Evolutionary conservation across 2,888 invertebrate species (phyloP).

Genomic region (Amitus sp.): DNA sequence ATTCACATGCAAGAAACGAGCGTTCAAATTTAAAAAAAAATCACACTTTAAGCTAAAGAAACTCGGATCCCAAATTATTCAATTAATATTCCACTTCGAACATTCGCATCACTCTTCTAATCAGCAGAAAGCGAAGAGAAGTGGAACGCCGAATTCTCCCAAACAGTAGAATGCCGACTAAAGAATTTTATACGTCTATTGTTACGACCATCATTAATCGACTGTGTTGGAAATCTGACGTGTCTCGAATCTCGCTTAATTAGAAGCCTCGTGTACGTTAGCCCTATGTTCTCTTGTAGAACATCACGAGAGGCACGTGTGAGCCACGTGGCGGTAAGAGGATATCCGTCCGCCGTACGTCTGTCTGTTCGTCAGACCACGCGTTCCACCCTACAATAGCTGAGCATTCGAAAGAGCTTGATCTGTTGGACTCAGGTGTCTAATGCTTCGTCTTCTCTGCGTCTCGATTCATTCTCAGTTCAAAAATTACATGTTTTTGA

Average conservation of each 20-base stretch:
- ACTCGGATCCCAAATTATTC: too few relatives aligned
- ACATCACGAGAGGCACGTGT: slow-evolving; percentile 60
- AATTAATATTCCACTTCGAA: too few relatives aligned
- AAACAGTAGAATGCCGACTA: too few relatives aligned
- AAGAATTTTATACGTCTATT: slow-evolving; percentile 18
- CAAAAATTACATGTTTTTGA: too few relatives aligned
- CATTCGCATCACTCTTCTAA: too few relatives aligned
- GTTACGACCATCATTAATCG: slow-evolving; percentile 27
- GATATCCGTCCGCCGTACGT: slow-evolving; percentile 58
- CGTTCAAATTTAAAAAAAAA: too few relatives aligned
- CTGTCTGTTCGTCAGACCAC: slow-evolving; percentile 31
- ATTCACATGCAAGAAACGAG: too few relatives aligned
- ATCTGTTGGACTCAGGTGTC: slow-evolving; percentile 49
- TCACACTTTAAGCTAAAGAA: too few relatives aligned
- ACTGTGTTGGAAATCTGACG: slow-evolving; percentile 53
- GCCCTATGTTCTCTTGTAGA: slow-evolving; percentile 43
- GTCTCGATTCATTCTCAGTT: too few relatives aligned
- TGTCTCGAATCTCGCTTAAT: slow-evolving; percentile 61
- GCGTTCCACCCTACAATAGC: slow-evolving; percentile 41
- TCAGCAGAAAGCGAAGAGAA: slow-evolving; percentile 22
- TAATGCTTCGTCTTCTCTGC: slow-evolving; percentile 38
- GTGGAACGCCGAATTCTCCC: slow-evolving; percentile 2
- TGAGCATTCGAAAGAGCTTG: slow-evolving; percentile 28
- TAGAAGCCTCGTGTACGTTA: slow-evolving; percentile 55
- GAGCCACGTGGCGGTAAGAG: slow-evolving; percentile 63